Evolutionary conservation across 2,797 vertebrate species (phyloP).

Genomic region (Sphenodon punctatus): DNA sequence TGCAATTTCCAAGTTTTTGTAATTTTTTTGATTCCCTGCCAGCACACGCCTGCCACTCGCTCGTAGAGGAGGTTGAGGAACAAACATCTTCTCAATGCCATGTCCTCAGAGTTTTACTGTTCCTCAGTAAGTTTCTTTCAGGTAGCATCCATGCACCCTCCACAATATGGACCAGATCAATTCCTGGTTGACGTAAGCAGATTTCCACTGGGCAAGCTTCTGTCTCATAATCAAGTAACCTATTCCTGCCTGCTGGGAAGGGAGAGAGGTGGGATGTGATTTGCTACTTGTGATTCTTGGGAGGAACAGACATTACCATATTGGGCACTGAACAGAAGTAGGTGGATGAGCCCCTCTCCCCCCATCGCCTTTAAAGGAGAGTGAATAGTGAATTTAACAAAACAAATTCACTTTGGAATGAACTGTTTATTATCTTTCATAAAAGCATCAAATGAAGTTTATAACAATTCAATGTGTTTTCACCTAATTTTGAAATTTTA

Average conservation of each 20-base stretch:
- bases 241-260: fast-evolving
- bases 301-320: neutral
- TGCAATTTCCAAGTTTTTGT: no score
- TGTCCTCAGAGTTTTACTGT: no score
- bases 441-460: neutral
- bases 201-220: neutral
- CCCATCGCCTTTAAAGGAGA: neutral
- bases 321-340: neutral
- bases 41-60: no score
- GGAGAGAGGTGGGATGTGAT: neutral
- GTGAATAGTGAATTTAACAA: neutral
- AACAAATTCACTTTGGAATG: neutral
- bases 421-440: neutral
- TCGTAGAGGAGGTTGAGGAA: no score
- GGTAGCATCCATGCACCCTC: neutral
- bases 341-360: neutral
- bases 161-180: neutral
- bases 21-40: no score
- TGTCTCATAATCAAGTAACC: fast-evolving
- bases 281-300: neutral
- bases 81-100: no score
- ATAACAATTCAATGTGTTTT: neutral
- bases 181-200: fast-evolving
- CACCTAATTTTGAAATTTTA: fast-evolving
- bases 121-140: neutral